Evolutionary conservation across 2,888 invertebrate genomes (phyloP).

Genomic region (Schizotus pectinicornis): DNA sequence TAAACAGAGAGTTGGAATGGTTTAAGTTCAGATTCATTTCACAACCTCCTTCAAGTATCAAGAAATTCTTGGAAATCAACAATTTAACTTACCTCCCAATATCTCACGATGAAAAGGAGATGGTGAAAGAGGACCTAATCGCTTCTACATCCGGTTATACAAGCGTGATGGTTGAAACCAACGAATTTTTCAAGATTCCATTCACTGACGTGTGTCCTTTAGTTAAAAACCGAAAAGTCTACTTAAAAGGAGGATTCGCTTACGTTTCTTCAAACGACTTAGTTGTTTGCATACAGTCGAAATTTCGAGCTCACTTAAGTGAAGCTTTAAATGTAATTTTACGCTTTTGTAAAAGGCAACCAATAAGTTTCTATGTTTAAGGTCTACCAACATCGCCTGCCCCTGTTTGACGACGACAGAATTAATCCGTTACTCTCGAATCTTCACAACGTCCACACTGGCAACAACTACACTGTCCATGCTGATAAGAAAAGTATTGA

Average conservation of each 20-base stretch:
- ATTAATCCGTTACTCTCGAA: slow-evolving; percentile 74
- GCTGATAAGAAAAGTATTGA: slow-evolving; percentile 57
- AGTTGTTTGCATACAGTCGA: slow-evolving; percentile 78
- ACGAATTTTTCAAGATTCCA: slow-evolving; percentile 63
- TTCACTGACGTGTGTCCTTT: slow-evolving; percentile 89
- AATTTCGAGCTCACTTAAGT: slow-evolving; percentile 75
- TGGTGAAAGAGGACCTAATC: slow-evolving; percentile 66
- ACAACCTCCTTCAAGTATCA: slow-evolving; percentile 66
- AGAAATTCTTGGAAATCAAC: slow-evolving; percentile 71
- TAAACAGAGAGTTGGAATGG: slow-evolving; percentile 86
- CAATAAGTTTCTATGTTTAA: slow-evolving; percentile 47
- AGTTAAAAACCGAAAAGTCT: slow-evolving; percentile 79
- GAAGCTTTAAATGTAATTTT: slow-evolving; percentile 69
- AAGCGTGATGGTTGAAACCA: slow-evolving; percentile 65
- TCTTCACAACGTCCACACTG: slow-evolving; percentile 83
- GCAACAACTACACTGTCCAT: slow-evolving; percentile 67
- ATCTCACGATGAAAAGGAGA: slow-evolving; percentile 70
- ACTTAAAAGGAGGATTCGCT: slow-evolving; percentile 80
- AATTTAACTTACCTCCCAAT: slow-evolving; percentile 72
- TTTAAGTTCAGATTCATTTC: slow-evolving; percentile 81
- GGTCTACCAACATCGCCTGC: slow-evolving; percentile 71
- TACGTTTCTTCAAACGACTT: slow-evolving; percentile 88
- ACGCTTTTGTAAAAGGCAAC: background rate
- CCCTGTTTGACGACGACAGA: slow-evolving; percentile 83
- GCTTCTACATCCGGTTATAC: slow-evolving; percentile 65